Evolutionary conservation across 2,888 invertebrate species (phyloP), one percentile per base, ranked within the genome.

Genomic region (Lucinisca nassula): DNA sequence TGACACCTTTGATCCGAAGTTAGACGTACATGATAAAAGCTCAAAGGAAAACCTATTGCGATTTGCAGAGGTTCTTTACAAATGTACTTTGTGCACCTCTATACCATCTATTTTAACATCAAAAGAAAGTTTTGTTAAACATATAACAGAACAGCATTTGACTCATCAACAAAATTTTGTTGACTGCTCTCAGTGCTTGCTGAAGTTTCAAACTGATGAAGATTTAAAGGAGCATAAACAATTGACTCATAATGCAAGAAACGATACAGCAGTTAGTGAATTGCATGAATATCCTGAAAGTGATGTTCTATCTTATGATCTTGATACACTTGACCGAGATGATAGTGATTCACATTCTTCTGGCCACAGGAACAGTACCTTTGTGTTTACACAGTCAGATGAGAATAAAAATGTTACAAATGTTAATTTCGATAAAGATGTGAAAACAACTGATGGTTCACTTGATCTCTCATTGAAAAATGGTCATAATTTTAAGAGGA

Each of bases 31-130:
- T 38, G 30, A 35, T 32, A 12, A 21, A 32, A 27, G 37, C 37
- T 32, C 77, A 30, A 58, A 32, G 58, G 90, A 91, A 40, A 88
- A 92, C 45, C 77, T 93, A 45, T 88, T 93, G 91, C 87, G 90
- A 67, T 94, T 93, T 90, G 94, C 95, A 0, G 94, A 94, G 82
- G 88, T 94, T 32, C 85, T 94, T n/a, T 94, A 94, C 90, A 95
- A 95, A 70, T 95, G 95, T 81, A 92, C 93, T 1, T 82, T 95
- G 30, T 95, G 95, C 77, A 93, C 92, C 2, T 89, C 92, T 8
- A 81, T 94, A 74, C 94, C 95, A 1, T 93, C 92, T 8, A 94
- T 95, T 76, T 72, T 94, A 27, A 93, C 94, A 0, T 94, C 94
- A 0, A 90, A 92, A 77, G 90, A 90, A 8, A 93, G 91, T 74